Evolutionary conservation across 2,888 invertebrate genomes (phyloP).

Genomic region (Colostygia pectinataria): DNA sequence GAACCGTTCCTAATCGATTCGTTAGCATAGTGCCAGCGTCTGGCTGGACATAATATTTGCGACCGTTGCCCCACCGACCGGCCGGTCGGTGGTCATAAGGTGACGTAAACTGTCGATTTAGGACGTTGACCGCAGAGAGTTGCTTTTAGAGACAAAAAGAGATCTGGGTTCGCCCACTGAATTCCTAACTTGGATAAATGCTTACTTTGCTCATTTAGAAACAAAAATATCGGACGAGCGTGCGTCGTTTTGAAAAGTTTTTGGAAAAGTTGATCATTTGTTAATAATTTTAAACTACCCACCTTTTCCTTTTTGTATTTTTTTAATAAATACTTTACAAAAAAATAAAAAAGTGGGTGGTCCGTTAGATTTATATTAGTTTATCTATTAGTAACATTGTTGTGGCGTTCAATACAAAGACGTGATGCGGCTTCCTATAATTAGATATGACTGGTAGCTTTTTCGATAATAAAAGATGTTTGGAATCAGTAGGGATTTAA

Average conservation of each 20-base stretch:
- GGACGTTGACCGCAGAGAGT: constrained; percentile 61
- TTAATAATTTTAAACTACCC: too few species aligned
- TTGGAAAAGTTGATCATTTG: too few species aligned
- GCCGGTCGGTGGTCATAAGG: constrained; percentile 47
- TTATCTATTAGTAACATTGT: constrained; percentile 27
- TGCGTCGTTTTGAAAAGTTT: too few species aligned
- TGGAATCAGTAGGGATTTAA: neutral
- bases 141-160: constrained; percentile 48
- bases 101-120: constrained; percentile 61
- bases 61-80: constrained; percentile 42
- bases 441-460: constrained; percentile 31
- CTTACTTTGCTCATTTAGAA: constrained; percentile 21
- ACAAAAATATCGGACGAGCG: constrained; percentile 26
- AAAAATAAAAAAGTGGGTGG: constrained; percentile 27
- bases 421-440: constrained; percentile 39
- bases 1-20: constrained; percentile 66
- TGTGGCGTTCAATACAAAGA: constrained; percentile 35
- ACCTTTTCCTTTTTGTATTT: too few species aligned
- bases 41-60: constrained; percentile 58
- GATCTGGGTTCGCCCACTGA: constrained; percentile 43
- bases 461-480: constrained; percentile 14
- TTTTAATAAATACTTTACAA: too few species aligned
- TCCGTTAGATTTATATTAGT: constrained; percentile 30
- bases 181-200: constrained; percentile 17
- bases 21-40: constrained; percentile 57